Base-by-base conservation (phyloP, 2,888 invertebrate species). In the Scaptomyza tumidula region DNA sequence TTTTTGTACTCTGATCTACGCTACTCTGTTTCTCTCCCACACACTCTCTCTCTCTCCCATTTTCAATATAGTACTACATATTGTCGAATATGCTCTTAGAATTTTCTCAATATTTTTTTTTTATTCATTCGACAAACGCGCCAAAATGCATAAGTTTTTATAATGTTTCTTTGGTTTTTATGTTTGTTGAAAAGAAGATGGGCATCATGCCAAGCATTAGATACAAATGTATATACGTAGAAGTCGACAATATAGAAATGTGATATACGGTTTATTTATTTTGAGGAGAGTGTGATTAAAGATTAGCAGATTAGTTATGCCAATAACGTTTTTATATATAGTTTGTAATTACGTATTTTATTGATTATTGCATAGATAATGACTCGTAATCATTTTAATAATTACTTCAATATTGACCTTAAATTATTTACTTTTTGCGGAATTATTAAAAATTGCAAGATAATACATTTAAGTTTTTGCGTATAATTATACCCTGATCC, bases 141-240 rank as follows among this genome's bases (percentile, higher is more conserved):
- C 54, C 60, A 56, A 68, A 65, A 59, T 69, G 41, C 50, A 66
- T 0, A 67, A 63, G 11, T 71, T 62, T 65, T 71, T 69, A 62
- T 71, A 55, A 69, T 68, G 39, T 50, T 73, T 61, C 39, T 59
- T 59, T 56, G 16, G 59, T 48, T 19, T 27, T 41, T 24, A 24
- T 53, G 54, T 58, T 54, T 54, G 43, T 44, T 35, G 33, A n/a
- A 13, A 3, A 46, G 50, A 29, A 46, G 48, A 29, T 72, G 71
- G 82, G 82, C 86, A 78, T 45, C 0, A 35, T 79, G 82, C 82
- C 82, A 86, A 72, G 56, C 56, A 63, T 45, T 48, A 45, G 14
- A 33, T 39, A 39, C 39, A 45, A 43, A 41, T n/a, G 37, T 53
- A 45, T 10, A 27, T 6, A 10, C n/a, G 37, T 24, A 24, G 2